A percentile compares a stretch with the other conserved stretches of the same genome.
These are phyloP conservation scores for Brachionus paranguensis DNA, from an alignment of 1,140 invertebrate species.

Conservation along the genomic window DNA sequence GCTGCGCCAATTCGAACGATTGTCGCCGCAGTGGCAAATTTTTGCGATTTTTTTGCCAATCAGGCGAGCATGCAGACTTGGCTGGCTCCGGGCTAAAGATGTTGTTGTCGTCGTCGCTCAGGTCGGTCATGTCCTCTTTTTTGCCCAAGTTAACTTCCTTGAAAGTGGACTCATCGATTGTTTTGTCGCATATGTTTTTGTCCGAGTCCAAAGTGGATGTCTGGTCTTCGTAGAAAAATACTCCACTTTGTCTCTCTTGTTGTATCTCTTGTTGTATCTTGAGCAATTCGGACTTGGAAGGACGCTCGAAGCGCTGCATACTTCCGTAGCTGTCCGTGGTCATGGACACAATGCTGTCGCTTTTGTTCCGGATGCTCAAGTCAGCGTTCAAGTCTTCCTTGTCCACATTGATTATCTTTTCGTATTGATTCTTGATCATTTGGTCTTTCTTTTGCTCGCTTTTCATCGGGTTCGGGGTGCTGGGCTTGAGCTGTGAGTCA, in stretches of 20 bases:
- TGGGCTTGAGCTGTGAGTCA: background rate
- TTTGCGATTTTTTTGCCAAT: background rate
- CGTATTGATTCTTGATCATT: background rate
- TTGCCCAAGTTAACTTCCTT: background rate
- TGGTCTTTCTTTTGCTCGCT: background rate
- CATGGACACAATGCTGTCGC: slow-evolving; percentile 3
- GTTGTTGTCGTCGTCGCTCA: slow-evolving; percentile 20
- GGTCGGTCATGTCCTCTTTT: slow-evolving; percentile 4
- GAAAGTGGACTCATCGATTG: background rate
- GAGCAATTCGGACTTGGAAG: background rate
- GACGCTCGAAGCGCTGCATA: slow-evolving; percentile 19
- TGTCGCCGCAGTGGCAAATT: slow-evolving; percentile 13
- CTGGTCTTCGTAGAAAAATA: background rate
- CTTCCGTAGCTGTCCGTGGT: slow-evolving; percentile 17
- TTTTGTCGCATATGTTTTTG: background rate
- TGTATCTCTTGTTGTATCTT: background rate
- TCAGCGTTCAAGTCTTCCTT: background rate
- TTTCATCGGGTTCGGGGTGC: background rate
- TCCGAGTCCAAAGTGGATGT: background rate
- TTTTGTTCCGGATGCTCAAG: background rate
- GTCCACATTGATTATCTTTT: background rate
- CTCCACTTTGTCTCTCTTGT: background rate
- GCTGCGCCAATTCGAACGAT: slow-evolving; percentile 33
- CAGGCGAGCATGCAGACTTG: background rate
- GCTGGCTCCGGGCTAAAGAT: background rate